Evolutionary conservation across 2,797 vertebrate genomes (phyloP).

Genomic region (Characodon lateralis): DNA sequence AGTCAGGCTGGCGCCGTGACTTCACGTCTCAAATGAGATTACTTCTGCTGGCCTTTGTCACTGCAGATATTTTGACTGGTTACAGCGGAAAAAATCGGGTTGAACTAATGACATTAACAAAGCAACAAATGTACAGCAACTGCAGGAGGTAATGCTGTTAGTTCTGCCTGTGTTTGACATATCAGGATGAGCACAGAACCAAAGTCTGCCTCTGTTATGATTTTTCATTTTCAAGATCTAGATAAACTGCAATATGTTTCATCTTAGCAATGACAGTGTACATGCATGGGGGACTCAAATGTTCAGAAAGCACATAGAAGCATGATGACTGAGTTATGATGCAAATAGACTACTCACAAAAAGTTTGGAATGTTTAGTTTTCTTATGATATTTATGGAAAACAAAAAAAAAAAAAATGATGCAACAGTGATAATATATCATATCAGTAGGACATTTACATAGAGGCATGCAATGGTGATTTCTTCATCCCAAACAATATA

Average conservation of each 20-base stretch:
- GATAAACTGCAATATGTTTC: background rate
- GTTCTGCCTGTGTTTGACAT: slow-evolving; percentile 1
- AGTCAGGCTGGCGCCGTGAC: slow-evolving; percentile 13
- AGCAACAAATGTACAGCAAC: slow-evolving; percentile 11
- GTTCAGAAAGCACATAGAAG: background rate
- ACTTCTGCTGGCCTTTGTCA: slow-evolving; percentile 14
- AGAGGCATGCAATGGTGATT: too few species aligned
- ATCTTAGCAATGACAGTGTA: background rate
- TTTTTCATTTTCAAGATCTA: slow-evolving; percentile 4
- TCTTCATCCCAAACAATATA: too few species aligned
- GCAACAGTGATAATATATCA: too few species aligned
- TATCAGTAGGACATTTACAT: too few species aligned
- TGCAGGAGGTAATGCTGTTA: slow-evolving; percentile 23
- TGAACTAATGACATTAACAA: slow-evolving; percentile 15
- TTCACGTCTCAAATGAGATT: slow-evolving; percentile 16
- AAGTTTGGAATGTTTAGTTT: too few species aligned
- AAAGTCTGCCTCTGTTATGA: background rate
- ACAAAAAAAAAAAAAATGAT: too few species aligned
- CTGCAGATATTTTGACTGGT: slow-evolving; percentile 20
- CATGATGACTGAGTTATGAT: background rate
- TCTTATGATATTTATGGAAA: too few species aligned
- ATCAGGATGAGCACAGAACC: background rate
- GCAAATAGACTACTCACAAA: background rate
- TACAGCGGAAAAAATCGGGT: slow-evolving; percentile 11
- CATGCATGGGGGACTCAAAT: background rate